phyloP scores from a whole-genome alignment of 2,113 vertebrate species.

The Thamnophis sirtalis region DNA sequence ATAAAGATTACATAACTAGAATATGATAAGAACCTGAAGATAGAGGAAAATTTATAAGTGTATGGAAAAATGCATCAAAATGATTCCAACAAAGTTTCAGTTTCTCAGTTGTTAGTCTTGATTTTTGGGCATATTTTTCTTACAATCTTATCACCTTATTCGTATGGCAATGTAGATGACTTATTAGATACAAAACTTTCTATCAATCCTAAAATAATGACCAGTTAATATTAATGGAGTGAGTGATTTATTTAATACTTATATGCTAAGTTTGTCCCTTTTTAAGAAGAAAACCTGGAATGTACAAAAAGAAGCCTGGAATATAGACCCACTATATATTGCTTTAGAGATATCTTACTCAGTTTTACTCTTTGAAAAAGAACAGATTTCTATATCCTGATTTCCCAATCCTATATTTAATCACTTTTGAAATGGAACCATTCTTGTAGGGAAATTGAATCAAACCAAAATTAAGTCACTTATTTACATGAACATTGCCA shows the following conservation, averaged over 20 bases:
- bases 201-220: slow-evolving; percentile 21
- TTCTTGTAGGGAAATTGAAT: not conserved
- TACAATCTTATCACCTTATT: not conserved
- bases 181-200: slow-evolving; percentile 26
- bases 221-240: not conserved
- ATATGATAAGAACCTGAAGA: not conserved
- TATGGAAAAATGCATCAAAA: not conserved
- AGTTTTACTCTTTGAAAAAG: not conserved
- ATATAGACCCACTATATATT: not conserved
- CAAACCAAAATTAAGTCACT: not conserved
- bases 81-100: not conserved
- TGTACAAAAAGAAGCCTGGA: not conserved
- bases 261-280: not conserved
- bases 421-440: slow-evolving; percentile 36
- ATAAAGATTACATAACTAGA: not conserved
- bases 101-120: not conserved
- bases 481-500: not conserved
- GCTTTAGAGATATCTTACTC: not conserved
- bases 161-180: slow-evolving; percentile 6
- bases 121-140: not conserved
- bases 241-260: slow-evolving; percentile 40
- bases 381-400: not conserved
- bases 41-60: not conserved
- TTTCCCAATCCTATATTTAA: slow-evolving; percentile 12
- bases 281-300: not conserved